Percentiles rank a stretch among this genome's conserved stretches.
Conservation (phyloP, 2,113 vertebrate genomes). For the Podarcis raffonei region DNA sequence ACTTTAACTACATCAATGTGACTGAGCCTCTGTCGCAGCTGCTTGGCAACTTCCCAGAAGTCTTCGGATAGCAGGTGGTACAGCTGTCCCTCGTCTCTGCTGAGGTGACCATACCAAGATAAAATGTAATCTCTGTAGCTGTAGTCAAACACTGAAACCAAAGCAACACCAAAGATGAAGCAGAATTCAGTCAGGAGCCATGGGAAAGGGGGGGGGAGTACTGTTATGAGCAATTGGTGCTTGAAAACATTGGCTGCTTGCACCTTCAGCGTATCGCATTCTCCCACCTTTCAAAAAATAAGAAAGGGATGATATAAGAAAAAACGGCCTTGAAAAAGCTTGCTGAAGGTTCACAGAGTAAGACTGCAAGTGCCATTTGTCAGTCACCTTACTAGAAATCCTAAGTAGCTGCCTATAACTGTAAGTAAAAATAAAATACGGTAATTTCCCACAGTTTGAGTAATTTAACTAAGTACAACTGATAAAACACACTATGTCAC, state of each 20-base stretch:
- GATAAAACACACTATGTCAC: neutral
- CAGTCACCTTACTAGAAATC: constrained; percentile 52
- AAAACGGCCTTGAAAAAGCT: constrained; percentile 39
- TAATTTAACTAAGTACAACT: neutral
- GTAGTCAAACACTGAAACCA: constrained; percentile 91
- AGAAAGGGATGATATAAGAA: neutral
- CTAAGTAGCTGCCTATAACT: constrained; percentile 30
- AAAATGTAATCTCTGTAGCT: constrained; percentile 95
- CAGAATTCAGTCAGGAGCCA: neutral
- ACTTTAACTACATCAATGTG: constrained; percentile 92
- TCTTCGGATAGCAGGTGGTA: constrained; percentile 94
- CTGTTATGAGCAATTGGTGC: neutral
- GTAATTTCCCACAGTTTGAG: neutral
- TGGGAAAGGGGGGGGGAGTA: neutral
- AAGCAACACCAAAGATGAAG: constrained; percentile 51
- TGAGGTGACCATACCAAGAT: constrained; percentile 92
- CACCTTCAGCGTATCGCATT: constrained; percentile 1
- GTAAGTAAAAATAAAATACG: neutral
- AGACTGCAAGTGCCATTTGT: constrained; percentile 58
- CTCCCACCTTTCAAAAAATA: constrained; percentile 2
- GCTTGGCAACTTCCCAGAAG: constrained; percentile 92
- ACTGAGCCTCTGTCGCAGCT: constrained; percentile 86
- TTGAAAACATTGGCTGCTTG: neutral
- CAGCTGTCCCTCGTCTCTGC: constrained; percentile 90
- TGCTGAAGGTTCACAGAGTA: constrained; percentile 53